A percentile compares a stretch with the other conserved stretches of the same genome.
phyloP scores from a whole-genome alignment of 2,888 invertebrate genomes.

The Agriopis aurantiaria region DNA sequence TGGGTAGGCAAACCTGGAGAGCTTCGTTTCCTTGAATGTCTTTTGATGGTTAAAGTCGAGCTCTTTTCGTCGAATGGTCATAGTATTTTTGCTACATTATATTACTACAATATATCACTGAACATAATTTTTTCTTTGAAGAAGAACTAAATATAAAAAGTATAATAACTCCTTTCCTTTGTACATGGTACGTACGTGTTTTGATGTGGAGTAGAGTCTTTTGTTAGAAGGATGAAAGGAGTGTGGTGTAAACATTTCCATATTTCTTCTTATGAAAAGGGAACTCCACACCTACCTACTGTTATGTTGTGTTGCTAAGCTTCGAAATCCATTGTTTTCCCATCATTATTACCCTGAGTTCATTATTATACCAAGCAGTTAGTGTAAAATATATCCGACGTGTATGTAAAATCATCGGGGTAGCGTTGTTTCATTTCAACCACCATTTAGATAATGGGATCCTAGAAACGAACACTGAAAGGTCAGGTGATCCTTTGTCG shows the following conservation, averaged over 20 bases:
- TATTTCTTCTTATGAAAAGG: slow-evolving; percentile 35
- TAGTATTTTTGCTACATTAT: not conserved
- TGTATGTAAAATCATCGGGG: slow-evolving; percentile 11
- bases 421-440: slow-evolving; percentile 10
- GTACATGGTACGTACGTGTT: slow-evolving; percentile 15
- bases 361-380: slow-evolving; percentile 15
- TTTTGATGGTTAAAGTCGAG: not conserved
- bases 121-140: not conserved
- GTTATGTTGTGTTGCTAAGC: slow-evolving; percentile 16
- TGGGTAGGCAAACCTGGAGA: not conserved
- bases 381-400: slow-evolving; percentile 17
- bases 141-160: not conserved
- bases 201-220: slow-evolving; percentile 32
- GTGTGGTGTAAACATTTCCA: slow-evolving; percentile 37
- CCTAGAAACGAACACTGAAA: slow-evolving; percentile 9
- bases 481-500: slow-evolving; percentile 16
- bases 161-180: slow-evolving; percentile 18
- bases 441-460: slow-evolving; percentile 15
- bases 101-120: not conserved
- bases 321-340: slow-evolving; percentile 23
- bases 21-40: not conserved
- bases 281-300: slow-evolving; percentile 16
- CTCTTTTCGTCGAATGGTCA: not conserved
- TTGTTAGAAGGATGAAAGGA: slow-evolving; percentile 39
- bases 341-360: slow-evolving; percentile 23